Conservation (phyloP, 2,797 vertebrate genomes). For the Nasua narica region DNA sequence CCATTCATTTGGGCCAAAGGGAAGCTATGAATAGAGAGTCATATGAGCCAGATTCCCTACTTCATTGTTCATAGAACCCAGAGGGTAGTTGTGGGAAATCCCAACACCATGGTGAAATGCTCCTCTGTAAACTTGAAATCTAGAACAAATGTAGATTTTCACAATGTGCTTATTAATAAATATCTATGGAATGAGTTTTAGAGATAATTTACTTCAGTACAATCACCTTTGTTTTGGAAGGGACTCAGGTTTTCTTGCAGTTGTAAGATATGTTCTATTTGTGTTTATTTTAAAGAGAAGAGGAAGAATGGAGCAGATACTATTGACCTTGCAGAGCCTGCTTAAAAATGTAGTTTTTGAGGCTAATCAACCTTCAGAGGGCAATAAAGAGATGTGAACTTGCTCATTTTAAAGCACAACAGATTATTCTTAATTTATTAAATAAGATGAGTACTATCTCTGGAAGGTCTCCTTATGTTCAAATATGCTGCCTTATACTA, state of each 20-base stretch:
- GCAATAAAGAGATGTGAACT: conserved; percentile 29
- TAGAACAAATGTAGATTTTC: conserved; percentile 84
- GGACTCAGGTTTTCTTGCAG: conserved; percentile 68
- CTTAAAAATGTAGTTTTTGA: conserved; percentile 32
- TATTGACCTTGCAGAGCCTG: conserved; percentile 24
- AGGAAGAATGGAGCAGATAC: conserved; percentile 43
- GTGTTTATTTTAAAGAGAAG: conserved; percentile 55
- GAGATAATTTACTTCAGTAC: conserved; percentile 72
- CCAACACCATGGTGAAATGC: conserved; percentile 74
- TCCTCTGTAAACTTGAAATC: conserved; percentile 84
- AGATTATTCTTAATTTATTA: conserved; percentile 38
- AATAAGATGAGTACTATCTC: neutral
- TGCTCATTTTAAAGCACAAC: conserved; percentile 57
- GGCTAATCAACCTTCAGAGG: neutral
- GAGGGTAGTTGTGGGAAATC: conserved; percentile 74
- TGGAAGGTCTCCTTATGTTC: conserved; percentile 23
- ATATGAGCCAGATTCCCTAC: conserved; percentile 79
- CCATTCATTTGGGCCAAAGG: conserved; percentile 66
- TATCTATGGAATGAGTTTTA: conserved; percentile 79
- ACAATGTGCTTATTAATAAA: conserved; percentile 86
- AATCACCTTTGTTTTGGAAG: conserved; percentile 69
- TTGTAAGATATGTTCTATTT: conserved; percentile 53
- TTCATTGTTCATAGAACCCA: conserved; percentile 77
- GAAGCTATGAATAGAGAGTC: conserved; percentile 81
- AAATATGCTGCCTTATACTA: neutral